Percentiles rank a stretch among this genome's conserved stretches.
phyloP scores from a whole-genome alignment of 2,888 invertebrate genomes.

The Ctena decussata region DNA sequence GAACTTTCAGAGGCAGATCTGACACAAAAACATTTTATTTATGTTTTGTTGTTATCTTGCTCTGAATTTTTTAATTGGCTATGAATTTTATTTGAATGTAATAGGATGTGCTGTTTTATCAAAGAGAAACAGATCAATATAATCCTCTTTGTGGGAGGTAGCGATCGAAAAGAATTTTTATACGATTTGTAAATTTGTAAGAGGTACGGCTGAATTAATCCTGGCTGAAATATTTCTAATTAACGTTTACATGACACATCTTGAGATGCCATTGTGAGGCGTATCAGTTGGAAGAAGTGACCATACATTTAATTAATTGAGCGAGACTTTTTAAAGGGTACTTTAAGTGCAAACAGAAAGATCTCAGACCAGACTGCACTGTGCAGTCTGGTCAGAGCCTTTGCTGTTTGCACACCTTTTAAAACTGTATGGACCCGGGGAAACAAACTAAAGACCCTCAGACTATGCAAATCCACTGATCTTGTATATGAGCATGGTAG shows the following conservation, averaged over 20 bases:
- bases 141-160: neutral
- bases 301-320: slow-evolving; percentile 5
- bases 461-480: too few relatives aligned
- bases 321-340: too few relatives aligned
- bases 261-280: neutral
- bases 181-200: neutral
- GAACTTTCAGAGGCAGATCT: too few relatives aligned
- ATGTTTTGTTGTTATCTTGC: neutral
- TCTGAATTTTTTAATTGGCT: neutral
- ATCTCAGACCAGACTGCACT: too few relatives aligned
- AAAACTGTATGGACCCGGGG: too few relatives aligned
- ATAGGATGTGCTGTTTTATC: neutral
- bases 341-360: too few relatives aligned
- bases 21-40: too few relatives aligned
- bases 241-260: neutral
- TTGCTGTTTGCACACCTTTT: too few relatives aligned
- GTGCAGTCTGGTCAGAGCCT: too few relatives aligned
- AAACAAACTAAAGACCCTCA: too few relatives aligned
- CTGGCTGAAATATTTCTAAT: neutral
- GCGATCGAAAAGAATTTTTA: neutral
- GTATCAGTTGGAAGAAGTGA: neutral
- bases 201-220: neutral
- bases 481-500: too few relatives aligned
- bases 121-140: neutral
- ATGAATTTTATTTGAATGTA: neutral